These are phyloP conservation scores for Andrena minutula DNA, from an alignment of 2,888 invertebrate species.

Conservation along the genomic window DNA sequence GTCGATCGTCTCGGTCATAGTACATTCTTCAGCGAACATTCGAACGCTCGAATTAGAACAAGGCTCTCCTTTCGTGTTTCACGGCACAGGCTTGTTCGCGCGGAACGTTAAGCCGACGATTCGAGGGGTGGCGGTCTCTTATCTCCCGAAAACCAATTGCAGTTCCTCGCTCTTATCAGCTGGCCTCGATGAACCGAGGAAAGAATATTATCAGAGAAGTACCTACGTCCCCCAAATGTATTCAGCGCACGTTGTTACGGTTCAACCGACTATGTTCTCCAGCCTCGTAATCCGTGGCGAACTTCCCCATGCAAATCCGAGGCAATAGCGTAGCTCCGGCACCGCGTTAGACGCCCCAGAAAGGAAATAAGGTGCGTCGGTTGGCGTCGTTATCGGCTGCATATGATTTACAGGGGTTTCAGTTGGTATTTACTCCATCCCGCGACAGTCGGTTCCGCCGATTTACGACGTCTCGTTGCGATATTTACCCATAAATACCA, in stretches of 20 bases:
- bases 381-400: slow-evolving; percentile 32
- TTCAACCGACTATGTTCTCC: slow-evolving; percentile 28
- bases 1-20: too few relatives aligned
- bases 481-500: slow-evolving; percentile 28
- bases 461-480: slow-evolving; percentile 25
- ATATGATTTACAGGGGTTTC: slow-evolving; percentile 50
- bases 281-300: slow-evolving; percentile 29
- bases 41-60: slow-evolving; percentile 6
- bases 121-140: slow-evolving; percentile 17
- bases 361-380: slow-evolving; percentile 45
- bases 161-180: slow-evolving; percentile 42
- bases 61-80: neutral
- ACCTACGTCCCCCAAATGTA: slow-evolving; percentile 27
- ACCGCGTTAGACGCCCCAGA: neutral
- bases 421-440: slow-evolving; percentile 42
- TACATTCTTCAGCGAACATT: neutral
- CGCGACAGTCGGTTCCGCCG: neutral
- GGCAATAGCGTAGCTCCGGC: neutral
- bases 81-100: neutral
- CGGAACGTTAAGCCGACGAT: slow-evolving; percentile 24
- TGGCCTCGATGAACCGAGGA: slow-evolving; percentile 14
- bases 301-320: slow-evolving; percentile 39
- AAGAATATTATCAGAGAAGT: slow-evolving; percentile 55
- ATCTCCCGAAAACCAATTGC: slow-evolving; percentile 35
- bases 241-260: slow-evolving; percentile 52